Evolutionary conservation across 2,113 vertebrate genomes (phyloP), one percentile per base, ranked within the genome.

Genomic region (Euleptes europaea): DNA sequence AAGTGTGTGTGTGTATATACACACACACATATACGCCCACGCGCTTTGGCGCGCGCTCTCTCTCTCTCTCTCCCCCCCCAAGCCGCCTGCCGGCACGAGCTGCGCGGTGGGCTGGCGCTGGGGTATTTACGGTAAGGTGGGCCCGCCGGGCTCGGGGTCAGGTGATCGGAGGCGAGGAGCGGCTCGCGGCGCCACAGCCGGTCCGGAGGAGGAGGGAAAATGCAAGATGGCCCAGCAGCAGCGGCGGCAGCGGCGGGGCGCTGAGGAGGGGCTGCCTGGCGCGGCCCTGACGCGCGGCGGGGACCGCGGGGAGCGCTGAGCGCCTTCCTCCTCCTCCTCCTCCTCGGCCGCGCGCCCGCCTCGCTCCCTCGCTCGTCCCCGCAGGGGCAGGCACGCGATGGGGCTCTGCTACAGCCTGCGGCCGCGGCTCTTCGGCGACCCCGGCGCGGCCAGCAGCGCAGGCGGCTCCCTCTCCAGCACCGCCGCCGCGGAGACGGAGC

Each of bases 381-480:
- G 83, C 60, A 82, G 86, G 85, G 88, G 81, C 85, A 78, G 42
- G 85, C 85, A 94, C n/a, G 96, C 95, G 95, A 99, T 99, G 98
- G 98, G 98, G 95, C 96, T 99, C 94, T 99, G 98, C 94, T 98
- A 99, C 95, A 99, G 98, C 90, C 94, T 99, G 95, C 97, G 98
- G 92, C 98, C 98, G 94, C 97, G 98, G 95, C 97, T 99, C 91
- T 98, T 98, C 93, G 97, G 98, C 83, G 97, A 97, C 86, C 91
- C 97, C 84, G 97, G 95, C 23, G 11, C 54, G 33, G 54, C 26
- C 23, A n/a, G 31, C 28, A 88, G 97, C 44, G 94, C 96, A 73
- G 97, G 95, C 89, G 97, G 97, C 74, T 96, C 96, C 88, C 94
- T 97, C 92, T 96, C 97, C 86, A 97, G 96, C 92, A 92, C 96